Evolutionary conservation across 1,140 invertebrate genomes (phyloP).

Genomic region (Ceratitis capitata): DNA sequence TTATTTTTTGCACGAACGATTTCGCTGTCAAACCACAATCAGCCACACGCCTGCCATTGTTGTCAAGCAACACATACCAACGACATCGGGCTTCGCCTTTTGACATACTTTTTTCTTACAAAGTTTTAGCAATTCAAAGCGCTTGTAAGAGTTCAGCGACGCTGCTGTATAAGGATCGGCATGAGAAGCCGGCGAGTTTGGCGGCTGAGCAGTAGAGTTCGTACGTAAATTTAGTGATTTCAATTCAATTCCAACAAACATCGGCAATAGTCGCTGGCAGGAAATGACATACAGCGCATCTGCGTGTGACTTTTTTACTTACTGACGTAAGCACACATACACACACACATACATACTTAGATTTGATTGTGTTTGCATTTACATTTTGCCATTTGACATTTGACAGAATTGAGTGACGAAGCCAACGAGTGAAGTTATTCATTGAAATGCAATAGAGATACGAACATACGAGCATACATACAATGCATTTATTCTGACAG

Average conservation of each 20-base stretch:
- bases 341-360: no score
- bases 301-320: background rate
- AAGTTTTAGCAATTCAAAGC: background rate
- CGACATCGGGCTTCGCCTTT: no score
- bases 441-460: background rate
- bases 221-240: background rate
- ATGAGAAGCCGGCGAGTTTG: no score
- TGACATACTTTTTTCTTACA: background rate
- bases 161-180: no score
- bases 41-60: background rate
- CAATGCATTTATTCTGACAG: no score
- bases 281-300: background rate
- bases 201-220: background rate
- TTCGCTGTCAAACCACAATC: background rate
- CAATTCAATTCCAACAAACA: background rate
- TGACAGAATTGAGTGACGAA: background rate
- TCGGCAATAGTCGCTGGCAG: background rate
- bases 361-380: background rate
- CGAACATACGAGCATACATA: no score
- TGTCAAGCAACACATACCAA: background rate
- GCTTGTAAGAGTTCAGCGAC: background rate
- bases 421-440: background rate
- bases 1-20: conserved; percentile 17
- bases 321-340: no score
- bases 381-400: background rate